These are phyloP conservation scores for Trachymyrmex septentrionalis DNA, from an alignment of 1,140 invertebrate genomes.

Conservation along the genomic window DNA sequence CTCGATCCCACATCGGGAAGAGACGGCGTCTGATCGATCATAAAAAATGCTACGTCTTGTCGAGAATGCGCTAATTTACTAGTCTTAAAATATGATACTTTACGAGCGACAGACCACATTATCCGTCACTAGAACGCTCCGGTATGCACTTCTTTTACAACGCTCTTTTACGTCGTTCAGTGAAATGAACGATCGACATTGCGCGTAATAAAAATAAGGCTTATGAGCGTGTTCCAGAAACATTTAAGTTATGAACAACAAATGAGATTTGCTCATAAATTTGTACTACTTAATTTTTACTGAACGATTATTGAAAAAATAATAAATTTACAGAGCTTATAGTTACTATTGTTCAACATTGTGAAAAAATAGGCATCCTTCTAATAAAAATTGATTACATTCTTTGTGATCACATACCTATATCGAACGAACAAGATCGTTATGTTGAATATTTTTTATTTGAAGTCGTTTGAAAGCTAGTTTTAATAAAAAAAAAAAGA, in stretches of 20 bases:
- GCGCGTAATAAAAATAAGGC: slow-evolving; percentile 16
- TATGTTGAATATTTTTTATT: not conserved
- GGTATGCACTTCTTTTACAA: slow-evolving; percentile 1
- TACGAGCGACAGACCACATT: slow-evolving; percentile 28
- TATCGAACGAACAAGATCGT: not conserved
- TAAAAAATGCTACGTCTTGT: slow-evolving; percentile 31
- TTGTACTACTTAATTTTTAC: not conserved
- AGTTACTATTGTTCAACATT: not conserved
- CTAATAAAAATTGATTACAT: not conserved
- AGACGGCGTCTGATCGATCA: not conserved
- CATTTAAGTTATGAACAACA: not conserved
- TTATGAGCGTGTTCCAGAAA: not conserved
- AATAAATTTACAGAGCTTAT: not conserved
- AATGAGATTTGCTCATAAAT: not conserved
- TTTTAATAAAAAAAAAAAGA: not conserved
- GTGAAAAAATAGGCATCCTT: not conserved
- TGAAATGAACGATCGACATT: slow-evolving; percentile 9
- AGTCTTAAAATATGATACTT: slow-evolving; percentile 33
- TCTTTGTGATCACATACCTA: not conserved
- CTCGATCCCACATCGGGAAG: not conserved
- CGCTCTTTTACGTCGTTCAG: not conserved
- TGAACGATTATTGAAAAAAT: not conserved
- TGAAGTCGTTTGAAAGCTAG: not conserved
- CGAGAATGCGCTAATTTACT: slow-evolving; percentile 41
- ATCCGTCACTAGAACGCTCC: not conserved